phyloP scores from a whole-genome alignment of 92 coral and sea anemone genomes.

The Epizoanthus stellaris region DNA sequence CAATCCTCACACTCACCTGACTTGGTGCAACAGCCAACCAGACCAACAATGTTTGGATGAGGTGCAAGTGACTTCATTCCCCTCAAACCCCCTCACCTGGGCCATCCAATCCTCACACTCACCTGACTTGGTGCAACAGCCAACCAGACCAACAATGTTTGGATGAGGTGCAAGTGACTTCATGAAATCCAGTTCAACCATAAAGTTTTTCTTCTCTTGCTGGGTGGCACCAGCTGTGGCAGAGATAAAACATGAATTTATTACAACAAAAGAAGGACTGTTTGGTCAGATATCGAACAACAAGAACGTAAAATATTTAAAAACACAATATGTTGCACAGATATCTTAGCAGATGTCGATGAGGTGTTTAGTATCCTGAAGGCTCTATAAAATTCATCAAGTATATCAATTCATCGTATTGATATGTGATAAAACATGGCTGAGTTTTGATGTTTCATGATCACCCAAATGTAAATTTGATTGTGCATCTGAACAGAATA shows the following conservation, averaged over 20 bases:
- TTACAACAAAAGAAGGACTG: neutral
- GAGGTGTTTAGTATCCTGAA: no score
- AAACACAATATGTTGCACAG: no score
- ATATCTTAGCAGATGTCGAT: no score
- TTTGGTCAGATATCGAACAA: neutral
- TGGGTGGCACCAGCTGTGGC: conserved; percentile 69
- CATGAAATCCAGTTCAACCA: conserved; percentile 95
- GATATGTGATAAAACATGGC: no score
- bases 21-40: conserved; percentile 85
- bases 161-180: conserved; percentile 93
- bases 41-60: conserved; percentile 83
- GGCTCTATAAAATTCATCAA: no score
- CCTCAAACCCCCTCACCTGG: neutral
- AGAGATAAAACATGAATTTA: neutral
- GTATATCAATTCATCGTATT: no score
- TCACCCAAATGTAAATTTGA: no score
- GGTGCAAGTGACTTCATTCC: conserved; percentile 81
- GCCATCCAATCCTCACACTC: neutral
- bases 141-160: conserved; percentile 89
- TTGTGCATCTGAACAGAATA: no score
- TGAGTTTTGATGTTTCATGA: no score
- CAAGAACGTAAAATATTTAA: neutral
- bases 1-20: conserved; percentile 53
- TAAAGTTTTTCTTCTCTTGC: conserved; percentile 76
- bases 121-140: conserved; percentile 95